A percentile compares a stretch with the other conserved stretches of the same genome.
phyloP scores from a whole-genome alignment of 2,113 vertebrate species.

The Mustela lutreola region DNA sequence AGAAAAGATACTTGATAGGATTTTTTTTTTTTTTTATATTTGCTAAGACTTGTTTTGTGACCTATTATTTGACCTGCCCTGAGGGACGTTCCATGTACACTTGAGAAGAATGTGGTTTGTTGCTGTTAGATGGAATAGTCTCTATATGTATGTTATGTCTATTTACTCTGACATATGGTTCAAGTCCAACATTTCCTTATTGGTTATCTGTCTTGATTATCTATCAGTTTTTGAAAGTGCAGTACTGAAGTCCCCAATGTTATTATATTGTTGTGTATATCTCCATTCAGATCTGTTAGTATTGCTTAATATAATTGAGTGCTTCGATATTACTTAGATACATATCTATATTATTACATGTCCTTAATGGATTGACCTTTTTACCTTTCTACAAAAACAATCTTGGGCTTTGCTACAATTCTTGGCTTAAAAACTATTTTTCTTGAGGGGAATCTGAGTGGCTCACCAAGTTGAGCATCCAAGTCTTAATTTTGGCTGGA shows the following conservation, averaged over 20 bases:
- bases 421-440: background rate
- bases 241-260: background rate
- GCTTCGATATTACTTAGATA: background rate
- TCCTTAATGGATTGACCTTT: background rate
- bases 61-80: background rate
- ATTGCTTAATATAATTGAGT: background rate
- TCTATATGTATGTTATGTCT: background rate
- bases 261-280: background rate
- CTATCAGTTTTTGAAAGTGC: background rate
- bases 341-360: background rate
- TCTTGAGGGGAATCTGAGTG: background rate
- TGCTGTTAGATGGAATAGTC: background rate
- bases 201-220: background rate
- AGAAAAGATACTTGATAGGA: background rate
- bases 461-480: background rate
- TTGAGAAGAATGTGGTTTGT: background rate
- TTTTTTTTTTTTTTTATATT: background rate
- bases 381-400: background rate
- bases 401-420: background rate
- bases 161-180: background rate
- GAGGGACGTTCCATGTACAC: background rate
- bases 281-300: background rate
- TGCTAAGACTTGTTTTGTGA: background rate
- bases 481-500: background rate
- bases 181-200: background rate